phyloP scores from a whole-genome alignment of 2,797 vertebrate species.

The Danio choprae region DNA sequence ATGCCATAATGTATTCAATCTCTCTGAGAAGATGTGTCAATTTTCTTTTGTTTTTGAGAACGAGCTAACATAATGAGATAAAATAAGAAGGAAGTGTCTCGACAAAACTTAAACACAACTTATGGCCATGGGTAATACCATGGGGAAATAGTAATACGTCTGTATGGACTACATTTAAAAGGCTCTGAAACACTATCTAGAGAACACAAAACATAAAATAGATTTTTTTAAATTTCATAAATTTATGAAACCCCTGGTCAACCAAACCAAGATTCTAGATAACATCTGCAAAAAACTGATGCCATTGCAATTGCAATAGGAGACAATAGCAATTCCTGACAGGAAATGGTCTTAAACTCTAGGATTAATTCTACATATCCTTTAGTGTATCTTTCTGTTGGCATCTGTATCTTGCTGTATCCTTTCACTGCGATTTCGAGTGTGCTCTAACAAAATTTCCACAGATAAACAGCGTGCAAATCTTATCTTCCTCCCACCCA shows the following conservation, averaged over 20 bases:
- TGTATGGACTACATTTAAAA: too few relatives aligned
- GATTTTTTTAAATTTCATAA: too few relatives aligned
- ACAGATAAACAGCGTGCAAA: slow-evolving; percentile 49
- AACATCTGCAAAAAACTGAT: background rate
- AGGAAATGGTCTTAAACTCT: background rate
- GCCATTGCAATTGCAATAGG: too few relatives aligned
- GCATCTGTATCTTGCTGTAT: slow-evolving; percentile 49
- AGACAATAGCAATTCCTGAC: too few relatives aligned
- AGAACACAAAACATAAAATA: background rate
- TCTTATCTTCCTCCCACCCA: slow-evolving; percentile 57
- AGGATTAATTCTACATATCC: slow-evolving; percentile 8
- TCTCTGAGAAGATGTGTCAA: background rate
- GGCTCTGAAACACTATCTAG: background rate
- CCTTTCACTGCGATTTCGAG: slow-evolving; percentile 46
- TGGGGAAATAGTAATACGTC: too few relatives aligned
- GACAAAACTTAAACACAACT: too few relatives aligned
- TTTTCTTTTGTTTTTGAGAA: background rate
- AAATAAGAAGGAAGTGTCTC: too few relatives aligned
- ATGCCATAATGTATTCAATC: background rate
- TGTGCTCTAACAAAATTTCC: slow-evolving; percentile 52
- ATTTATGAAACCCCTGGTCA: background rate
- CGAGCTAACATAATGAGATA: too few relatives aligned
- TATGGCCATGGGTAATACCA: too few relatives aligned
- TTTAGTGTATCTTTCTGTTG: slow-evolving; percentile 2
- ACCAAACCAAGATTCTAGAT: too few relatives aligned